Conservation (phyloP, 2,888 invertebrate species). For the Lagria hirta region DNA sequence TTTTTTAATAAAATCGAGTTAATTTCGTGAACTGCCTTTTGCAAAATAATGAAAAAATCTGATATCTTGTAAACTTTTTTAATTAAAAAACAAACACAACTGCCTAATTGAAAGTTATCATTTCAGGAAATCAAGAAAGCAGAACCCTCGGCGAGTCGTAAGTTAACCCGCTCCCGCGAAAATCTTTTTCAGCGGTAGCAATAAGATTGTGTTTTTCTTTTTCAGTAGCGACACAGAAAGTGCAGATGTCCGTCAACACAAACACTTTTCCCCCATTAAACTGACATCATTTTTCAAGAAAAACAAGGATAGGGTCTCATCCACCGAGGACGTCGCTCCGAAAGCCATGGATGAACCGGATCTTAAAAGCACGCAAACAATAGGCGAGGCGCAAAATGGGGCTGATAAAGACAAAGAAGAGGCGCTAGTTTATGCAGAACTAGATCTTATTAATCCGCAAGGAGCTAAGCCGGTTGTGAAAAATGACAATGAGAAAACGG, state of each 20-base stretch:
- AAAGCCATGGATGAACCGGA: conserved; percentile 25
- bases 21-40: no score
- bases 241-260: conserved; percentile 56
- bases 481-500: conserved; percentile 63
- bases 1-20: no score
- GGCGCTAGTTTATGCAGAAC: conserved; percentile 72
- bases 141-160: conserved; percentile 49
- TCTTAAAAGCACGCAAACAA: conserved; percentile 13
- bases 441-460: conserved; percentile 61
- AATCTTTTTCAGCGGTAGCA: neutral
- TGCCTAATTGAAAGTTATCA: no score
- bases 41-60: no score
- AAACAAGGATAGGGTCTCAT: conserved; percentile 40
- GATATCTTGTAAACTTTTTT: no score
- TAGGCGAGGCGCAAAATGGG: conserved; percentile 21
- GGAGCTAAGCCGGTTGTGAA: conserved; percentile 51
- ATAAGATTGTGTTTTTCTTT: conserved; percentile 25
- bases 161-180: conserved; percentile 42
- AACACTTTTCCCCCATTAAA: conserved; percentile 38
- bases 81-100: no score
- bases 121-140: conserved; percentile 34
- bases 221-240: conserved; percentile 70
- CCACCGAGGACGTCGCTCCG: conserved; percentile 34
- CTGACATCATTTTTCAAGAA: conserved; percentile 44
- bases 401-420: conserved; percentile 28